Evolutionary conservation across 2,113 vertebrate species (phyloP).

Genomic region (Cottus gobio): DNA sequence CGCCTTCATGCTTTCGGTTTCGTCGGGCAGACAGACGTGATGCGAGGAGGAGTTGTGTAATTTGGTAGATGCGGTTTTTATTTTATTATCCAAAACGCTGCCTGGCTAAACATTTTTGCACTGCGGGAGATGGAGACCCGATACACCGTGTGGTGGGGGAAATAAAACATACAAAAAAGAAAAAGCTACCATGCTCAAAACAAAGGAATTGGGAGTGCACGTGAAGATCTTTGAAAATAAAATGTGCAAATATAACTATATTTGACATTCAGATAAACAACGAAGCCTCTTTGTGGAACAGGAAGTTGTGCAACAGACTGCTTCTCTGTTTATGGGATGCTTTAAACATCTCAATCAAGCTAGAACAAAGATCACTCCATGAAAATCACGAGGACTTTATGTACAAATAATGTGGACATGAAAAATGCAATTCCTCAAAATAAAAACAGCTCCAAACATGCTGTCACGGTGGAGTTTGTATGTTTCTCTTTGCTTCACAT

Average conservation of each 20-base stretch:
- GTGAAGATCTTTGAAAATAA: conserved; percentile 7
- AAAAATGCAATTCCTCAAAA: too few relatives aligned
- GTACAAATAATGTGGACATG: neutral
- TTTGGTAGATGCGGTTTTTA: neutral
- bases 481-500: neutral
- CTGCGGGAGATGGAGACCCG: too few relatives aligned
- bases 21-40: conserved; percentile 12
- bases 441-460: neutral
- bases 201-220: neutral
- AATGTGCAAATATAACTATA: neutral
- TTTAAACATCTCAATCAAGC: too few relatives aligned
- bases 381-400: neutral
- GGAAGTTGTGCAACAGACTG: neutral
- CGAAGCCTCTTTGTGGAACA: neutral
- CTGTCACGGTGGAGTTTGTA: neutral
- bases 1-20: conserved; percentile 72
- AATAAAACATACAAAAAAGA: neutral
- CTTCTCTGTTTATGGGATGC: neutral
- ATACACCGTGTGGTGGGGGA: too few relatives aligned
- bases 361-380: too few relatives aligned
- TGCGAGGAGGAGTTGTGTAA: neutral
- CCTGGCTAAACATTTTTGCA: neutral
- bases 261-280: conserved; percentile 4
- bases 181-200: too few relatives aligned
- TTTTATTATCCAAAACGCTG: neutral